Evolutionary conservation across 1,140 invertebrate genomes (phyloP), one percentile per base, ranked within the genome.

Genomic region (Philopotamus ludificatus): DNA sequence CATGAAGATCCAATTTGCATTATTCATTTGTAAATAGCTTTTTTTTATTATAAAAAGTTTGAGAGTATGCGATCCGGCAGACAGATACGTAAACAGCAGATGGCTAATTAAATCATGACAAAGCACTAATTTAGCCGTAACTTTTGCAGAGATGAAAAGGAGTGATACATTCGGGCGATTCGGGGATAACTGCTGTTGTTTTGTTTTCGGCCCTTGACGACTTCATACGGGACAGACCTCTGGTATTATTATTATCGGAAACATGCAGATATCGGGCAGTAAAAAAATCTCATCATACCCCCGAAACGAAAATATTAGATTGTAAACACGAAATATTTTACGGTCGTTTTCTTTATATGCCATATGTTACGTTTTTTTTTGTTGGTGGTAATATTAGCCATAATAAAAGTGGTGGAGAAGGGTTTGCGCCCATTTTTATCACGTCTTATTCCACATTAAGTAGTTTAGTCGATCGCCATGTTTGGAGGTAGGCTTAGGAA

Each of bases 101-200:
- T 68, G 67, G 67, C 57, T 63, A 65, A 68, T 68, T 68, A 65
- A 61, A 50, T 68, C 63, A 61, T 65, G 67, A 62, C 67, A 39
- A 34, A 55, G 62, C 67, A 65, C 58, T 68, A 68, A 68, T 68
- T 68, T 42, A 45, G 62, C 49, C 45, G 49, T 57, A 55, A 42
- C 50, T 63, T 68, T 68, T 68, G 44, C 51, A n/a, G 16, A 57
- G 42, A n/a, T n/a, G 44, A 25, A 44, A 34, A 21, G 10, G 42
- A 44, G 25, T 20, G 28, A 34, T 47, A 60, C 57, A 60, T 60
- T 47, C 47, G n/a, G 57, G 42, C 41, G 39, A 25, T 21, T 23
- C 21, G 41, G 28, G 10, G 8, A 16, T 60, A n/a, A 18, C 54
- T 45, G 34, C 41, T 59, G 21, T 59, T 59, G 39, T 60, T 47